Conservation (phyloP, 2,113 vertebrate genomes). For the Antechinus flavipes region DNA sequence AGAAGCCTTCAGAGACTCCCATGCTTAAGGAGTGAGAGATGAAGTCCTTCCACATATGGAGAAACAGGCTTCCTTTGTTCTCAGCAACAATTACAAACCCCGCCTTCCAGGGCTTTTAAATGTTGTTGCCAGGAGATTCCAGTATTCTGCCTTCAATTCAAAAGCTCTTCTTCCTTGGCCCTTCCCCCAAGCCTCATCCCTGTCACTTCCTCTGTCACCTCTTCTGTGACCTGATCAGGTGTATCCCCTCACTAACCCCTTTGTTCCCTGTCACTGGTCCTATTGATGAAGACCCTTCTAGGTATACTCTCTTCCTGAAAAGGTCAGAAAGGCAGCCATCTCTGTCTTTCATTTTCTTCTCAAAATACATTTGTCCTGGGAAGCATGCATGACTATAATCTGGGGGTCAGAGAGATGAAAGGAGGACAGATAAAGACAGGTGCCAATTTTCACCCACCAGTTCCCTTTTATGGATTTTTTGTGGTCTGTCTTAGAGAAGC, state of each 20-base stretch:
- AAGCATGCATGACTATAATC: neutral
- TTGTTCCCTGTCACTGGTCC: neutral
- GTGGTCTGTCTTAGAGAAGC: neutral
- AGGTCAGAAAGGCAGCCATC: neutral
- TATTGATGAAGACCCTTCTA: neutral
- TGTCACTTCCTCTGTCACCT: neutral
- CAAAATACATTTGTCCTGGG: neutral
- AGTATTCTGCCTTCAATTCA: neutral
- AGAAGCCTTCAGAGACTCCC: neutral
- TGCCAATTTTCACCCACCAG: neutral
- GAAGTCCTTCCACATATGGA: neutral
- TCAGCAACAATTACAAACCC: neutral
- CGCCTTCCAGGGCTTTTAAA: neutral
- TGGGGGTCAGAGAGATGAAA: slow-evolving; percentile 6
- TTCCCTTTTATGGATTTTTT: neutral
- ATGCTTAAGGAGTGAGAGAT: neutral
- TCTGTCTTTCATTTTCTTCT: neutral
- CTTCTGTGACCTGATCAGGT: neutral
- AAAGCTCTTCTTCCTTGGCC: neutral
- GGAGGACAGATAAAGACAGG: neutral
- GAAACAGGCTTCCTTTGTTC: neutral
- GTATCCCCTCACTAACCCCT: neutral
- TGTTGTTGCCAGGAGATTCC: neutral
- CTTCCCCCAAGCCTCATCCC: neutral
- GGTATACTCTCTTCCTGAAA: neutral